Evolutionary conservation across 2,113 vertebrate species (phyloP).

Genomic region (Mus spicilegus): DNA sequence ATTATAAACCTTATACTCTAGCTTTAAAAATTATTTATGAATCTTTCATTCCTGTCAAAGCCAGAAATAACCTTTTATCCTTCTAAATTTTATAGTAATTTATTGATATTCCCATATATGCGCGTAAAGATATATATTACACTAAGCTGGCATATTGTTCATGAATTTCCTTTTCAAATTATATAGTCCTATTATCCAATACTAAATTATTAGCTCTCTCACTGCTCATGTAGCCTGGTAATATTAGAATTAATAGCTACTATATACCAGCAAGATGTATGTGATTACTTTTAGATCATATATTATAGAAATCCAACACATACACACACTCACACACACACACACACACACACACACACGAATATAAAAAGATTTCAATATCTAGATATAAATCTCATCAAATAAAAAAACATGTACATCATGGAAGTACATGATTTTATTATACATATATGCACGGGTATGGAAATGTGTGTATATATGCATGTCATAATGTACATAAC

Average conservation of each 20-base stretch:
- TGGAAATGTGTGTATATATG: background rate
- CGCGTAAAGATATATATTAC: background rate
- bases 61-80: background rate
- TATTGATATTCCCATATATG: background rate
- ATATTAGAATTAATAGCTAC: background rate
- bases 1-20: background rate
- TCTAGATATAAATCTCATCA: background rate
- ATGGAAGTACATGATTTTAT: background rate
- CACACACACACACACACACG: background rate
- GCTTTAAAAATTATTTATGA: background rate
- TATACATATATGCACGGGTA: background rate
- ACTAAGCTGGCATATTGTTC: background rate
- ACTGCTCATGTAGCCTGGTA: background rate
- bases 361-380: slow-evolving; percentile 16
- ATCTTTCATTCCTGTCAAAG: background rate
- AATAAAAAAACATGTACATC: background rate
- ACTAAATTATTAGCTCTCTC: background rate
- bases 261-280: background rate
- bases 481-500: too few species aligned
- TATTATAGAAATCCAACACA: background rate
- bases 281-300: background rate
- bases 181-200: background rate
- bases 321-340: too few species aligned
- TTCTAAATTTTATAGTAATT: slow-evolving; percentile 13
- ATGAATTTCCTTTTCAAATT: background rate